Evolutionary conservation across 2,113 vertebrate species (phyloP).

Genomic region (Microcebus jonahi): DNA sequence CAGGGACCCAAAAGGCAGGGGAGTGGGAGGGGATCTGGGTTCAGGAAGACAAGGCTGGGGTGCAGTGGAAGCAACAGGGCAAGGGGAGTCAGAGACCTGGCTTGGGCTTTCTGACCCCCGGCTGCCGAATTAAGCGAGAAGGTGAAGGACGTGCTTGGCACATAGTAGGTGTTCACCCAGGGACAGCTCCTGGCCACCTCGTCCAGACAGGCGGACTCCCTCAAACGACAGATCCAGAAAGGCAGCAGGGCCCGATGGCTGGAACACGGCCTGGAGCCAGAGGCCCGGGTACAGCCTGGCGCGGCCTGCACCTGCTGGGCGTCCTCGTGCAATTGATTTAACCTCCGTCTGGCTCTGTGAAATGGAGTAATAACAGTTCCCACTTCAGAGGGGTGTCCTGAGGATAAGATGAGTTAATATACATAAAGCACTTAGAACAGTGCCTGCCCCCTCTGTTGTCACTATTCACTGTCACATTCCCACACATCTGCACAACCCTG

Average conservation of each 20-base stretch:
- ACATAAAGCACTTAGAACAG: background rate
- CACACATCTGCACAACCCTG: background rate
- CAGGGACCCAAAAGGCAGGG: background rate
- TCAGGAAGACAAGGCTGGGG: background rate
- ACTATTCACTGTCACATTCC: background rate
- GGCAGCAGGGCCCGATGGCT: background rate
- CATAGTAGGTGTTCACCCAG: background rate
- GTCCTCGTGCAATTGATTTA: background rate
- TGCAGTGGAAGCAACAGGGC: too few relatives aligned
- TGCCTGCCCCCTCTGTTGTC: rapidly evolving
- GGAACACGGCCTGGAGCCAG: background rate
- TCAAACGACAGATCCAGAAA: background rate
- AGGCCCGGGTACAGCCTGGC: background rate
- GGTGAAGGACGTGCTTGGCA: background rate
- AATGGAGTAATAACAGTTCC: background rate
- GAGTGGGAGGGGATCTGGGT: background rate
- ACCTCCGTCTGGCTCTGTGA: background rate
- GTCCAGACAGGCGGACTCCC: background rate
- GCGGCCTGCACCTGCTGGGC: background rate
- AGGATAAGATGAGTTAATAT: background rate
- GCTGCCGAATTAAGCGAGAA: background rate
- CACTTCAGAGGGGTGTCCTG: background rate
- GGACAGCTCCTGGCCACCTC: background rate
- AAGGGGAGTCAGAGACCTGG: background rate
- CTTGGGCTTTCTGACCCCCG: background rate